Conservation (phyloP, 2,888 invertebrate genomes). For the Halocaridina rubra region DNA sequence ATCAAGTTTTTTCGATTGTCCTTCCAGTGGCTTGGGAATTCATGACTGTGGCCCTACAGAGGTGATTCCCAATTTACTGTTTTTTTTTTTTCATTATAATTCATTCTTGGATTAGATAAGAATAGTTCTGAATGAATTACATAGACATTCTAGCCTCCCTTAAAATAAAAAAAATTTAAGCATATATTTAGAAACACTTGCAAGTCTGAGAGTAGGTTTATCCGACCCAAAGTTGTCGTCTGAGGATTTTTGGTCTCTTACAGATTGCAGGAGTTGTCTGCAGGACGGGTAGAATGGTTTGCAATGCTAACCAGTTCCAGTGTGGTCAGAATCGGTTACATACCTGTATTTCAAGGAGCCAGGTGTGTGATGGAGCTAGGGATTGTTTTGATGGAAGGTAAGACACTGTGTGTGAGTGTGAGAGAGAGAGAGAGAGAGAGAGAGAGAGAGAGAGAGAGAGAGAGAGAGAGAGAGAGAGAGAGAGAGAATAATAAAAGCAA, state of each 20-base stretch:
- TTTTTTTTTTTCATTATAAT: background rate
- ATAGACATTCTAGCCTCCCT: too few relatives aligned
- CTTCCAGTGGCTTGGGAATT: constrained; percentile 35
- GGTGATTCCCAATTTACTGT: constrained; percentile 5
- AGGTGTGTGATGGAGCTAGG: constrained; percentile 46
- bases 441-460: too few relatives aligned
- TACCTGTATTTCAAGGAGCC: constrained; percentile 31
- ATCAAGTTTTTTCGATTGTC: constrained; percentile 27
- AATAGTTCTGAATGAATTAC: too few relatives aligned
- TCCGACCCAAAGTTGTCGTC: background rate
- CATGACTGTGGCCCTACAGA: constrained; percentile 59
- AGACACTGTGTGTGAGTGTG: background rate
- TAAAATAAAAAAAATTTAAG: too few relatives aligned
- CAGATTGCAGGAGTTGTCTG: constrained; percentile 60
- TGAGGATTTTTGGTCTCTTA: background rate
- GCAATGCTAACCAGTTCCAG: constrained; percentile 28
- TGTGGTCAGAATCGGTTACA: constrained; percentile 12
- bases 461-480: too few relatives aligned
- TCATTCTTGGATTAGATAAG: too few relatives aligned
- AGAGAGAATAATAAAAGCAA: too few relatives aligned
- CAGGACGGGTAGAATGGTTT: background rate
- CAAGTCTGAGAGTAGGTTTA: too few relatives aligned
- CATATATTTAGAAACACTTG: too few relatives aligned
- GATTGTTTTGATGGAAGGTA: constrained; percentile 57
- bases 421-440: too few relatives aligned